phyloP scores from a whole-genome alignment of 2,888 invertebrate species.

The Cheiracanthium punctorium region DNA sequence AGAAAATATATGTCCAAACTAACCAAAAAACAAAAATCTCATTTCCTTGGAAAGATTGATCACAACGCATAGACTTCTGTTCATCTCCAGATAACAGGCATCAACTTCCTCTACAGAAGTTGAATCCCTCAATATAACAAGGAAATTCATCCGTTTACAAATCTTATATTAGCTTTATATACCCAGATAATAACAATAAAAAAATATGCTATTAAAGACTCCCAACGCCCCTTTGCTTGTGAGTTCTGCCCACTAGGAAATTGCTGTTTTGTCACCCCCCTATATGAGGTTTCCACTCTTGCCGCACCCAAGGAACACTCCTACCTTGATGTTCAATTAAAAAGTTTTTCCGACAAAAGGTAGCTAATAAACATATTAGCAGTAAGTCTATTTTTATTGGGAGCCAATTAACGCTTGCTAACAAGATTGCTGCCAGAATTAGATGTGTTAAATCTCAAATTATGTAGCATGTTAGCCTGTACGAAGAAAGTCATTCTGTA shows the following conservation, averaged over 20 bases:
- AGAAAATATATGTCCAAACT: neutral
- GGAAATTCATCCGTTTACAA: constrained; percentile 16
- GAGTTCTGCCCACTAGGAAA: constrained; percentile 32
- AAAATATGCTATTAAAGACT: constrained; percentile 27
- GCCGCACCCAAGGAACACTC: constrained; percentile 14
- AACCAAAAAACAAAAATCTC: constrained; percentile 6
- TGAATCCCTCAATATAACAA: constrained; percentile 8
- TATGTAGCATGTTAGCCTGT: neutral
- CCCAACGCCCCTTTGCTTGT: constrained; percentile 11
- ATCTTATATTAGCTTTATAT: neutral
- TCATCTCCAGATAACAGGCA: constrained; percentile 1
- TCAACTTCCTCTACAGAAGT: constrained; percentile 2
- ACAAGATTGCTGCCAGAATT: neutral
- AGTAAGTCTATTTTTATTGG: neutral
- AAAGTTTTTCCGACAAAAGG: constrained; percentile 6
- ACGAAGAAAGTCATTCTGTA: too few relatives aligned
- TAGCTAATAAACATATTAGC: constrained; percentile 22
- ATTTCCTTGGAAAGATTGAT: constrained; percentile 15
- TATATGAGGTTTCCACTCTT: neutral
- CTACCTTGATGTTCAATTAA: constrained; percentile 16
- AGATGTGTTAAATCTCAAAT: neutral
- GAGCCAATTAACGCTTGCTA: neutral
- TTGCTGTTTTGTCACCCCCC: constrained; percentile 22
- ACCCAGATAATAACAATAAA: neutral
- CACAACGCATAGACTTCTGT: neutral